Evolutionary conservation across 2,888 invertebrate species (phyloP).

Genomic region (Harmothoe impar): DNA sequence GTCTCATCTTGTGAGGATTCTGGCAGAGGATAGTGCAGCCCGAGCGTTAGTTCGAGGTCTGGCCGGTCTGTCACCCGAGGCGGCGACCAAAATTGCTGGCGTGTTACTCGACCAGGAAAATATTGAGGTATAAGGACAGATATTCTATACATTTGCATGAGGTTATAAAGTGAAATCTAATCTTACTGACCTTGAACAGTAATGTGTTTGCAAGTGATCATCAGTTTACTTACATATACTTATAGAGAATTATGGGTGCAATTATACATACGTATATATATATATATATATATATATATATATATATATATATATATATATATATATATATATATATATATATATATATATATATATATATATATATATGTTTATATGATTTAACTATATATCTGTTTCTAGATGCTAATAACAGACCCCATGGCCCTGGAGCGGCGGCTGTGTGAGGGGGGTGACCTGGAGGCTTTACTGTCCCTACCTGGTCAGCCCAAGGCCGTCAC

Average conservation of each 20-base stretch:
- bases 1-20: background rate
- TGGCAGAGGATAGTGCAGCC: background rate
- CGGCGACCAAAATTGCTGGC: background rate
- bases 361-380: too few species aligned
- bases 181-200: too few species aligned
- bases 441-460: background rate
- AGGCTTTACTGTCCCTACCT: background rate
- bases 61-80: background rate
- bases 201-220: too few species aligned
- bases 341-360: too few species aligned
- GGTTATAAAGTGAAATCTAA: too few species aligned
- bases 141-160: background rate
- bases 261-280: too few species aligned
- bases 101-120: background rate
- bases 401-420: background rate
- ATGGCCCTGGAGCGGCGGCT: background rate
- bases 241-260: too few species aligned
- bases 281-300: too few species aligned
- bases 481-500: too few species aligned
- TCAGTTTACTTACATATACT: too few species aligned
- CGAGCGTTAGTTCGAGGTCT: background rate
- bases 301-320: too few species aligned
- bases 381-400: background rate
- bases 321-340: too few species aligned
- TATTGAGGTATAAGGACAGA: background rate